Evolutionary conservation across 1,140 invertebrate species (phyloP), one percentile per base, ranked within the genome.

Genomic region (Babylonia areolata): DNA sequence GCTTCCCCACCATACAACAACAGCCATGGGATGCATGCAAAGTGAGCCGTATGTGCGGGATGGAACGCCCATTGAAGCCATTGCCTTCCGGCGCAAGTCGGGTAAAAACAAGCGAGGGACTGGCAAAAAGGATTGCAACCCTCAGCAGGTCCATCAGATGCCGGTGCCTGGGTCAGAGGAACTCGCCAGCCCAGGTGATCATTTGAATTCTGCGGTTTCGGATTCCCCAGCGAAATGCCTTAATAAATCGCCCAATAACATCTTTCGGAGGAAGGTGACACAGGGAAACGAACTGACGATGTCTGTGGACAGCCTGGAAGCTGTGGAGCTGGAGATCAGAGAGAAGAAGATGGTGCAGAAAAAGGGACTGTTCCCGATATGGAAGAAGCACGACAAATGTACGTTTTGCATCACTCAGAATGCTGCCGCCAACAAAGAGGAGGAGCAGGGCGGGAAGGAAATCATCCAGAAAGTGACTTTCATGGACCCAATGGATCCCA

Each of bases 341-440:
- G 64, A 84, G 69, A 84, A 75, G 82, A 84, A 46, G 82, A 28
- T 84, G 35, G 0, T 84, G 40, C 82, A 84, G 20, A 71, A 46
- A 69, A 75, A 42, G 64, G 33, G 54, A 20, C 20, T 75, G 2
- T 84, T 84, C 69, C 82, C 82, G 17, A 64, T 73, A 12, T 84
- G 82, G 82, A 84, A 84, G 69, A 84, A 75, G 69, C 69, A 84
- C 39, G 82, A 84, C 64, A 58, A 46, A 28, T 84, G 82, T n/a
- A 84, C 64, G 35, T 84, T 84, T 64, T 84, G 82, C 51, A 64
- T 84, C 69, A 46, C 42, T 33, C 5, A 31, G 28, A 54, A 46
- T 42, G 40, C n/a, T 0, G 40, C 39, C 20, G 1, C 39, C 5
- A 37, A 84, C 23, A 39, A 73, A 46, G 15, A 40, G 28, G 69